These are phyloP conservation scores for Eupithecia dodoneata DNA, from an alignment of 2,888 invertebrate species.

Conservation along the genomic window DNA sequence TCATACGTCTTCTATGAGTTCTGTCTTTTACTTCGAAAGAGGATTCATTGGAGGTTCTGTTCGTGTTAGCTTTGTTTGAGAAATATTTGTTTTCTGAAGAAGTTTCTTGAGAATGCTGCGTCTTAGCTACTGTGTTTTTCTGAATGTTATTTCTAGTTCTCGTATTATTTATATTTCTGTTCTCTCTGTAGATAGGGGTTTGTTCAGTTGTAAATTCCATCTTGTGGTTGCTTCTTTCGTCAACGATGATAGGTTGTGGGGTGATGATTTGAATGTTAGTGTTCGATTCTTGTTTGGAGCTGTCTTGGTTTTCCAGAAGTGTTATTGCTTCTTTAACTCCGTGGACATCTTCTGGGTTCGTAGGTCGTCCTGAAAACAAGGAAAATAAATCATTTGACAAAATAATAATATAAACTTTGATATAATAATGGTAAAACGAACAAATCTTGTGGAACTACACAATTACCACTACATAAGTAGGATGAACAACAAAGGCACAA, in stretches of 20 bases:
- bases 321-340: conserved; percentile 78
- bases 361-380: conserved; percentile 59
- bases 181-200: conserved; percentile 71
- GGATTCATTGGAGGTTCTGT: conserved; percentile 52
- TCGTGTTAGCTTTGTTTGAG: conserved; percentile 64
- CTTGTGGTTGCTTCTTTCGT: conserved; percentile 68
- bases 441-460: not conserved
- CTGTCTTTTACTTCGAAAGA: conserved; percentile 62
- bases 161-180: conserved; percentile 61
- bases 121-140: conserved; percentile 45
- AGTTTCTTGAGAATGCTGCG: conserved; percentile 45
- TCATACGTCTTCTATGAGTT: conserved; percentile 70
- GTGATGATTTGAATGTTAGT: conserved; percentile 66
- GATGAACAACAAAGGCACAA: not conserved
- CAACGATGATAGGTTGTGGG: conserved; percentile 63
- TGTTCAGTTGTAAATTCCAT: conserved; percentile 54
- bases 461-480: not conserved
- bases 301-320: conserved; percentile 72
- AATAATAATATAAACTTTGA: not conserved
- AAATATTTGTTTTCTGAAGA: conserved; percentile 58
- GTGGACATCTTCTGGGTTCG: conserved; percentile 71
- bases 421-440: not conserved
- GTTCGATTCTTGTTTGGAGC: conserved; percentile 44
- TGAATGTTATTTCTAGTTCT: conserved; percentile 50
- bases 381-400: not conserved